Percentiles rank a stretch among this genome's conserved stretches.
phyloP scores from a whole-genome alignment of 2,888 invertebrate species.

The Gymnosoma rotundatum region DNA sequence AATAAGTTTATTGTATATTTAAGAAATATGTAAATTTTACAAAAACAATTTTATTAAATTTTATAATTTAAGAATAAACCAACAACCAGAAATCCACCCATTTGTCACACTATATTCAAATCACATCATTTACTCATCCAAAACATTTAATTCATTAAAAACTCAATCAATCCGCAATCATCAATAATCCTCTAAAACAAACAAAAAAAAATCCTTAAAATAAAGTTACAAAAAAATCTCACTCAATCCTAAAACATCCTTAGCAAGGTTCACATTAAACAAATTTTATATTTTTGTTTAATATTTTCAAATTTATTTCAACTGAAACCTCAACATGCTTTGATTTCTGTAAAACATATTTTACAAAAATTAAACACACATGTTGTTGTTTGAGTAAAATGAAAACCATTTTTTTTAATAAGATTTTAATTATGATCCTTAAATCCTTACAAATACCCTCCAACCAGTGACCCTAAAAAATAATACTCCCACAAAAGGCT shows the following conservation, averaged over 20 bases:
- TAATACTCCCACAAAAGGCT: constrained; percentile 52
- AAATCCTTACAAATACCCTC: constrained; percentile 22
- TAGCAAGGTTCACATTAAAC: not conserved
- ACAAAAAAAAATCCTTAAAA: constrained; percentile 21
- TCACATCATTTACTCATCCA: constrained; percentile 48
- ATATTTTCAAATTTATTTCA: constrained; percentile 16
- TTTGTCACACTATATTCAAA: constrained; percentile 62
- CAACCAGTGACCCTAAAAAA: not conserved
- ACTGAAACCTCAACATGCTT: constrained; percentile 28
- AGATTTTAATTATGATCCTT: constrained; percentile 60
- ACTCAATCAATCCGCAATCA: constrained; percentile 28
- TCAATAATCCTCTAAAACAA: constrained; percentile 17
- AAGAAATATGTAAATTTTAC: not conserved
- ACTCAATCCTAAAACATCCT: constrained; percentile 39
- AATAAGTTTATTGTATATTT: too few species aligned
- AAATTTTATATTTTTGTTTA: not conserved
- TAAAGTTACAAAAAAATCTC: constrained; percentile 17
- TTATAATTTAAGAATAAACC: constrained; percentile 38
- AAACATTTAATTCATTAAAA: constrained; percentile 50
- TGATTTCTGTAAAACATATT: constrained; percentile 3
- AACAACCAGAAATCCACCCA: constrained; percentile 70
- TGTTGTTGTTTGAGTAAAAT: constrained; percentile 45
- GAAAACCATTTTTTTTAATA: constrained; percentile 41
- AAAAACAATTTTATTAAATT: not conserved
- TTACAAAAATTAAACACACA: constrained; percentile 32